Conservation (phyloP, 2,888 invertebrate genomes). For the Actias luna region DNA sequence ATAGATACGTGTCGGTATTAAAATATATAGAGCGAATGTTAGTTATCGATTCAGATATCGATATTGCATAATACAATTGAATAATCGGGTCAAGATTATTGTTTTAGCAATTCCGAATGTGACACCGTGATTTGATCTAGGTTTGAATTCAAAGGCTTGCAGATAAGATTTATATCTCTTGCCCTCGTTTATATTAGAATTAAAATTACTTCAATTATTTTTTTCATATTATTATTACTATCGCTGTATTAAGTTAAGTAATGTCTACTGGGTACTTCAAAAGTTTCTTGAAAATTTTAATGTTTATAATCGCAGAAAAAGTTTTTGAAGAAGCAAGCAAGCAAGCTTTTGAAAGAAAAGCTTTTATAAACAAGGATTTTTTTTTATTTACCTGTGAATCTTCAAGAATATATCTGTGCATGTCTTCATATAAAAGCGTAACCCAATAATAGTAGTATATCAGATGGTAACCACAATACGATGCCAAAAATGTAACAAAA, state of each 20-base stretch:
- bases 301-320: no score
- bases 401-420: no score
- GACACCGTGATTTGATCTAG: constrained; percentile 14
- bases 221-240: background rate
- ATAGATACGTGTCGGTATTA: constrained; percentile 9
- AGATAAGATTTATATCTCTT: constrained; percentile 12
- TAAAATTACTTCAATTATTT: background rate
- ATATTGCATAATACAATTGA: constrained; percentile 9
- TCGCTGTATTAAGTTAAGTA: background rate
- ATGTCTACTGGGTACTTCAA: background rate
- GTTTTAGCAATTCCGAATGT: constrained; percentile 15
- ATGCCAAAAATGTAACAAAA: no score
- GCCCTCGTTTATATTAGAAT: background rate
- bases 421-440: no score
- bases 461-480: no score
- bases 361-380: background rate
- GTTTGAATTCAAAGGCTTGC: background rate
- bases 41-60: constrained; percentile 11
- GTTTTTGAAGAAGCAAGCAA: no score
- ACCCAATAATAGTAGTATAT: no score
- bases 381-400: background rate
- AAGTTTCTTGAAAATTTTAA: background rate
- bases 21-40: constrained; percentile 8
- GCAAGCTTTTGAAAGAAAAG: no score
- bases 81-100: constrained; percentile 14